Evolutionary conservation across 1,140 invertebrate genomes (phyloP), one percentile per base, ranked within the genome.

Genomic region (Drosophila murphyi): DNA sequence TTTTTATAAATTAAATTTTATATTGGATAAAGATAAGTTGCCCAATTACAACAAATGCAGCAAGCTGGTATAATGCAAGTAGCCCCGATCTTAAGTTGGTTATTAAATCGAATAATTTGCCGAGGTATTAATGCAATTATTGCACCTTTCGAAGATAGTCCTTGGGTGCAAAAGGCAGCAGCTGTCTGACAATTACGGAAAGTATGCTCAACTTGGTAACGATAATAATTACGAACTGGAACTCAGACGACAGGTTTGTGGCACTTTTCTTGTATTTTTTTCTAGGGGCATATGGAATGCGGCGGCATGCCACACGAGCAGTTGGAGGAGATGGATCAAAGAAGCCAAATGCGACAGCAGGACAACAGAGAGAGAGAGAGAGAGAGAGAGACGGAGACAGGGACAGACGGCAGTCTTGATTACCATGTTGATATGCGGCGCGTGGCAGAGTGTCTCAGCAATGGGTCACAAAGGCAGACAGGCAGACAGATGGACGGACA

Each of bases 381-480:
- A 62, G n/a, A 47, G 52, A 50, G 7, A 4, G 20, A 43, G 31
- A 45, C 10, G 4, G 20, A 43, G 31, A 39, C 10, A 34, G 31
- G 37, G 68, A 64, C 43, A 67, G 68, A 55, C 65, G 20, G n/a
- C 52, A 8, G 31, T 31, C 68, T 63, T 78, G 85, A 89, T 89
- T 89, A 85, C 85, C 86, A 89, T 88, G 85, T 85, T 89, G 78
- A 89, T 89, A 85, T 81, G 86, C 86, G 85, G 85, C 85, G 86
- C 85, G 85, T 89, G 85, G 86, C 85, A 88, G 63, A n/a, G 50
- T 54, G 54, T 72, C 61, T 61, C 61, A 55, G 20, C 20, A 59
- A 59, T 59, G 57, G 32, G 20, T 47, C 34, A 37, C 6, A 39
- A 4, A 12, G 20, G 28, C 5, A 48, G 29, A 32, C 43, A 50